Percentiles rank a stretch among this genome's conserved stretches.
Conservation (phyloP, 2,113 vertebrate species). For the Symphodus melops region DNA sequence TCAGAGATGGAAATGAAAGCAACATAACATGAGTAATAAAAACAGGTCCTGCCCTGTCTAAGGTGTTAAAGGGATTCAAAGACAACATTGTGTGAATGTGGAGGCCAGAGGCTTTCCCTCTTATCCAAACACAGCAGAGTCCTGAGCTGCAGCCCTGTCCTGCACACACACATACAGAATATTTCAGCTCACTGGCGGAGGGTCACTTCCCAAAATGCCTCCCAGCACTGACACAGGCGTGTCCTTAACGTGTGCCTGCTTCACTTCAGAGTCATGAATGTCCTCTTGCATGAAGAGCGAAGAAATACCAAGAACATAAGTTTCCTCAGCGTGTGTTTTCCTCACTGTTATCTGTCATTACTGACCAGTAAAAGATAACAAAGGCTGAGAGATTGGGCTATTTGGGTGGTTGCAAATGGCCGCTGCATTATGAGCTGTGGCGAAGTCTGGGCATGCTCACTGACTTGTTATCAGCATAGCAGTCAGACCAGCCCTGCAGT, state of each 20-base stretch:
- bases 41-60: constrained; percentile 46
- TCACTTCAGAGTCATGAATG: constrained; percentile 6
- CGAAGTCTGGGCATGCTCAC: constrained; percentile 14
- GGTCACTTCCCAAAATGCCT: constrained; percentile 44
- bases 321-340: too few species aligned
- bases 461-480: constrained; percentile 15
- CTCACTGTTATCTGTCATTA: too few species aligned
- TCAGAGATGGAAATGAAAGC: constrained; percentile 28
- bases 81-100: constrained; percentile 60
- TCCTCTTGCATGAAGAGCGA: background rate
- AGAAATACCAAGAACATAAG: too few species aligned
- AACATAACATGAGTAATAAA: constrained; percentile 29
- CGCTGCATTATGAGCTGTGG: background rate
- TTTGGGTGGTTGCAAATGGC: too few species aligned
- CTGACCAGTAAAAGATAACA: too few species aligned
- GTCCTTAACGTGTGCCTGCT: constrained; percentile 32
- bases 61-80: constrained; percentile 55
- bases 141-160: constrained; percentile 5
- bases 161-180: constrained; percentile 38
- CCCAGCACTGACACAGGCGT: constrained; percentile 17
- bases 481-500: constrained; percentile 9
- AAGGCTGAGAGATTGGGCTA: too few species aligned
- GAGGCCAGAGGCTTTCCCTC: constrained; percentile 25
- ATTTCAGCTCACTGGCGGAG: constrained; percentile 32
- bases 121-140: constrained; percentile 56